Conservation (phyloP, 1,140 invertebrate genomes). For the Cotesia glomerata region DNA sequence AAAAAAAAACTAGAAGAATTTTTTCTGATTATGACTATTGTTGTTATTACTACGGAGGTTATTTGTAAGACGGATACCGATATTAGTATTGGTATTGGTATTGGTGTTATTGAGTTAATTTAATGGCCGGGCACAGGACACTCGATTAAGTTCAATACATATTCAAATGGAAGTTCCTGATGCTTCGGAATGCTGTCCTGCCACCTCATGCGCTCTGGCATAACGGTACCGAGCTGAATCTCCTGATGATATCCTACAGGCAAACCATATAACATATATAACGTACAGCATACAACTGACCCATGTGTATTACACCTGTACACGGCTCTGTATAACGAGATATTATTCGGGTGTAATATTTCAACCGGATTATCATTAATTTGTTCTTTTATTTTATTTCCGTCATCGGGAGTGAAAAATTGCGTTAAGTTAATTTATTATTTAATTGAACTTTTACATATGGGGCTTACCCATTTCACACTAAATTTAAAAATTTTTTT, state of each 20-base stretch:
- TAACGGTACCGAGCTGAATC: constrained; percentile 27
- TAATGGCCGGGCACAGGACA: background rate
- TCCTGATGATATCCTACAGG: constrained; percentile 14
- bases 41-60: too few species aligned
- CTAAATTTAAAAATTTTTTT: too few species aligned
- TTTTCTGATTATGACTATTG: too few species aligned
- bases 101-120: background rate
- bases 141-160: constrained; percentile 12
- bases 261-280: background rate
- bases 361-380: background rate
- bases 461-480: too few species aligned
- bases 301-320: background rate
- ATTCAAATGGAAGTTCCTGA: constrained; percentile 26
- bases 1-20: too few species aligned
- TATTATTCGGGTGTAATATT: too few species aligned
- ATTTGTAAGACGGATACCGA: too few species aligned
- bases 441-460: too few species aligned
- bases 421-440: too few species aligned
- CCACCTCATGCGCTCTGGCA: constrained; percentile 11
- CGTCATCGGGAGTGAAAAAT: too few species aligned
- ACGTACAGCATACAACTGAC: background rate
- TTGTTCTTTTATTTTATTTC: too few species aligned
- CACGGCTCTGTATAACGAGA: background rate
- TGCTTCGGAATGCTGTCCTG: constrained; percentile 27
- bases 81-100: background rate